A percentile compares a stretch with the other conserved stretches of the same genome.
Evolutionary conservation across 1,140 invertebrate species (phyloP).

Genomic region (Drosophila dunni): DNA sequence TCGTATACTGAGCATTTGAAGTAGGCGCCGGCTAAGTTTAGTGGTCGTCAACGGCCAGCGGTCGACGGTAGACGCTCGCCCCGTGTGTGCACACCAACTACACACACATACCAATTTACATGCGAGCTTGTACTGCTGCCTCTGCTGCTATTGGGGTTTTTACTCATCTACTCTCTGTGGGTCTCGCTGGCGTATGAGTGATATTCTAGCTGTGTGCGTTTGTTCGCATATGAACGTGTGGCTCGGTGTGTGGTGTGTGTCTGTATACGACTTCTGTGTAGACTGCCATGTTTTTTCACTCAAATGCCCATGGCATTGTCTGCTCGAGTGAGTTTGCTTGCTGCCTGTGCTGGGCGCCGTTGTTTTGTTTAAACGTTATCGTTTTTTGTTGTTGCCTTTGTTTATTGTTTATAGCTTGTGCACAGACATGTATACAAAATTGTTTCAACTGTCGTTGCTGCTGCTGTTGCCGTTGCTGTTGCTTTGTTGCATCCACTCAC

Average conservation of each 20-base stretch:
- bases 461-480: conserved; percentile 11
- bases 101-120: conserved; percentile 29
- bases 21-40: conserved; percentile 77
- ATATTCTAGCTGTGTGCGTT: conserved; percentile 59
- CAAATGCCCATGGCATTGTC: conserved; percentile 75
- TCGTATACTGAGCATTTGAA: conserved; percentile 78
- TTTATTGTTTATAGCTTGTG: conserved; percentile 73
- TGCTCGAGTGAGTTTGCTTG: conserved; percentile 71
- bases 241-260: conserved; percentile 3
- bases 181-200: conserved; percentile 72
- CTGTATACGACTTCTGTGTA: conserved; percentile 13
- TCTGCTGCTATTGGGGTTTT: conserved; percentile 41
- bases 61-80: conserved; percentile 30
- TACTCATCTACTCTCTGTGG: conserved; percentile 70
- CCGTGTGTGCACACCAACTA: conserved; percentile 21
- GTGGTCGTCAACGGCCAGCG: conserved; percentile 45
- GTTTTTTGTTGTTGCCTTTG: conserved; percentile 77
- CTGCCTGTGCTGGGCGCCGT: conserved; percentile 73
- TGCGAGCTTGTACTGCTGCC: conserved; percentile 14
- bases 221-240: neutral
- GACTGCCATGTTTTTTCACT: conserved; percentile 52
- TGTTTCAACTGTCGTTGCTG: conserved; percentile 36
- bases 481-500: conserved; percentile 18
- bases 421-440: conserved; percentile 36
- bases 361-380: conserved; percentile 81